phyloP scores from a whole-genome alignment of 2,797 vertebrate genomes.

The Darevskia nairensis region DNA sequence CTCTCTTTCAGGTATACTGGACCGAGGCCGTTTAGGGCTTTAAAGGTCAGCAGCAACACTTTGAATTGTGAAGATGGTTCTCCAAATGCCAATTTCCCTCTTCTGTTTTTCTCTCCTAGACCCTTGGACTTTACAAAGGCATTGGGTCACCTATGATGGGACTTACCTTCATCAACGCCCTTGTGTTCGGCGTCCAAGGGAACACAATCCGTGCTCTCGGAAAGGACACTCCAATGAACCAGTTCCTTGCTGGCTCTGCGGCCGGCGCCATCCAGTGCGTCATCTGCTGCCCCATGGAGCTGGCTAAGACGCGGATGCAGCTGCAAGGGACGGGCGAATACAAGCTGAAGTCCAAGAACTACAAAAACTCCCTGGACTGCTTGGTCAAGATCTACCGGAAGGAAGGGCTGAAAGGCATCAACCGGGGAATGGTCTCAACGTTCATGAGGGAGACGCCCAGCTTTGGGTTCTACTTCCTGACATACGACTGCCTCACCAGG shows the following conservation, averaged over 20 bases:
- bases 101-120: conserved; percentile 71
- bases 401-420: conserved; percentile 89
- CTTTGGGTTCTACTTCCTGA: conserved; percentile 95
- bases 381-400: conserved; percentile 90
- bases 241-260: conserved; percentile 93
- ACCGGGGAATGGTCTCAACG: conserved; percentile 93
- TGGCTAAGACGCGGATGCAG: conserved; percentile 98
- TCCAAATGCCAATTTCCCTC: conserved; percentile 14
- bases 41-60: no score
- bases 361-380: conserved; percentile 96
- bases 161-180: conserved; percentile 97
- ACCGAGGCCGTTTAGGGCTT: no score
- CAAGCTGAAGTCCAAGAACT: conserved; percentile 85
- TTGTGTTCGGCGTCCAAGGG: conserved; percentile 96
- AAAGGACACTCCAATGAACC: conserved; percentile 90
- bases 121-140: conserved; percentile 94
- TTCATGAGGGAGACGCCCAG: conserved; percentile 92
- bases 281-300: conserved; percentile 97
- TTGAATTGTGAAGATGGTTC: background rate
- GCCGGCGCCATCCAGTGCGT: conserved; percentile 93
- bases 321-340: conserved; percentile 94
- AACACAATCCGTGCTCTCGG: conserved; percentile 89
- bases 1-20: no score
- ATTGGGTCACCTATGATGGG: conserved; percentile 99
- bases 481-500: conserved; percentile 91